phyloP scores from a whole-genome alignment of 2,888 invertebrate species.

The Euplexia lucipara region DNA sequence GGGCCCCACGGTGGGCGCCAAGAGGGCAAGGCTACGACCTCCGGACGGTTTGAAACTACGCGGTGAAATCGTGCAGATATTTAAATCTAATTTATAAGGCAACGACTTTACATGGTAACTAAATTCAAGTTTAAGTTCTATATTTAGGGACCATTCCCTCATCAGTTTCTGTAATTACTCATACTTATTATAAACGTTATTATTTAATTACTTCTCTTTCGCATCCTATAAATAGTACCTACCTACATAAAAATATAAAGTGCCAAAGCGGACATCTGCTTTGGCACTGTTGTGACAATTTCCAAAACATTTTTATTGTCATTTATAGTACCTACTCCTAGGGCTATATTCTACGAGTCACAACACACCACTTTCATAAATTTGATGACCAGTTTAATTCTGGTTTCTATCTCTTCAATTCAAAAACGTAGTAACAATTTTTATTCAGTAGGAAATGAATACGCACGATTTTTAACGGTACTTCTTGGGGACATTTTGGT shows the following conservation, averaged over 20 bases:
- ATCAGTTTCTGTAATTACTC: not conserved
- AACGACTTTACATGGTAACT: conserved; percentile 49
- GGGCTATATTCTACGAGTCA: conserved; percentile 14
- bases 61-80: conserved; percentile 61
- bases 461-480: not conserved
- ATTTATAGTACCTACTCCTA: too few species aligned
- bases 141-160: conserved; percentile 23
- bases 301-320: conserved; percentile 9
- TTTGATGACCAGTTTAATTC: not conserved
- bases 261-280: not conserved
- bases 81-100: conserved; percentile 57
- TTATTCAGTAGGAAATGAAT: conserved; percentile 5
- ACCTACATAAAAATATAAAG: conserved; percentile 6
- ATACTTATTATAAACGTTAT: too few species aligned
- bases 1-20: conserved; percentile 73
- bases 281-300: too few species aligned
- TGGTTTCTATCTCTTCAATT: not conserved
- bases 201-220: conserved; percentile 24
- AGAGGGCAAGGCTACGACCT: conserved; percentile 79
- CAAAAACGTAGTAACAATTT: not conserved
- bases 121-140: conserved; percentile 28
- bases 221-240: too few species aligned
- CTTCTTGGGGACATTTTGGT: not conserved
- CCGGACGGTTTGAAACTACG: conserved; percentile 53
- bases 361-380: conserved; percentile 6